Evolutionary conservation across 2,113 vertebrate genomes (phyloP), one percentile per base, ranked within the genome.

Genomic region (Scopus umbretta): DNA sequence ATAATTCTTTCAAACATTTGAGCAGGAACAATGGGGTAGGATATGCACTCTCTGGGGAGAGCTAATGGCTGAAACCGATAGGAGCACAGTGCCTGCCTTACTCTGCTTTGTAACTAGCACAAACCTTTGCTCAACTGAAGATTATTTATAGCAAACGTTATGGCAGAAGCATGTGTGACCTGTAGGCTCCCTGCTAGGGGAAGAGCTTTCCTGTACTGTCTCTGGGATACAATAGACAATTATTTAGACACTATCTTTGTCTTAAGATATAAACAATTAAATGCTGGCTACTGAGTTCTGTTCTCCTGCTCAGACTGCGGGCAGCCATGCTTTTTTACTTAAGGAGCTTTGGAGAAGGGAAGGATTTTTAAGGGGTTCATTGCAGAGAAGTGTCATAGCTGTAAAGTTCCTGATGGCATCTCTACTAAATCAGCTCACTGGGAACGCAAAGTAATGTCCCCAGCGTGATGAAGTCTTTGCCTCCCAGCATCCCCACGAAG

Each of bases 131-230:
- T 92, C 89, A 73, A 47, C 45, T 4, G 1, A 74, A 36, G 61
- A 38, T 81, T 96, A 96, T 96, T 96, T 95, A 91, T 96, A 97
- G 94, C 71, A 86, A 62, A 71, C 27, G 83, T 96, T 96, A 95
- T 96, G 89, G 83, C 76, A 96, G 92, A 96, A 96, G 96, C 94
- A 97, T 95, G 94, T 97, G 94, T 96, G 96, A 96, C 94, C 95
- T 86, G 89, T 42, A 34, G 92, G 79, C 87, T 93, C 86, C 49
- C 61, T 2, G 79, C 4, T 8, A 83, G 63, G 88, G 94, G 91
- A 96, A 96, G 93, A 95, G 95, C 94, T 96, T 97, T 97, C 96
- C 92, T 97, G 97, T 97, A 16, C 94, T 96, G 95, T 96, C 97
- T 96, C 91, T 95, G 91, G 42, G 95, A 97, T 76, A 97, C 96